phyloP scores from a whole-genome alignment of 2,797 vertebrate genomes.

The Protosalanx chinensis region DNA sequence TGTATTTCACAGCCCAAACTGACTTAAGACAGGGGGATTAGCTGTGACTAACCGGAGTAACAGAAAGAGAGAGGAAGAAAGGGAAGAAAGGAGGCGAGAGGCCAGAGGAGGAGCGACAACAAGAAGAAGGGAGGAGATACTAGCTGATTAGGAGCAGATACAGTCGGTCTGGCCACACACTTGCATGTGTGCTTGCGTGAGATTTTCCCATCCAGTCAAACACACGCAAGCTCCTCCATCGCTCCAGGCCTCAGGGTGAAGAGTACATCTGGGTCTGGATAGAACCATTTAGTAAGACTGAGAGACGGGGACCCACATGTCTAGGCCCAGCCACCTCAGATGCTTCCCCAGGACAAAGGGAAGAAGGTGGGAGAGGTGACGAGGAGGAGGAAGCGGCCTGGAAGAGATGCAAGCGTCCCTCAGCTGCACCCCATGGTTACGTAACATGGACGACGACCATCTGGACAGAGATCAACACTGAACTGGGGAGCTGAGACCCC shows the following conservation, averaged over 20 bases:
- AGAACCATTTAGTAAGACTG: not conserved
- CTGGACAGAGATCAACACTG: not conserved
- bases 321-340: not conserved
- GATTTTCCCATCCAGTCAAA: not conserved
- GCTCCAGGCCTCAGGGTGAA: too few species aligned
- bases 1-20: not conserved
- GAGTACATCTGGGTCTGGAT: not conserved
- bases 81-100: not conserved
- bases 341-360: not conserved
- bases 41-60: not conserved
- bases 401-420: not conserved
- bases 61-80: not conserved
- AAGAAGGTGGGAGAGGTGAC: not conserved
- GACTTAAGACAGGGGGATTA: conserved; percentile 4
- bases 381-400: not conserved
- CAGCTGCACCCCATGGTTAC: not conserved
- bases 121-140: not conserved
- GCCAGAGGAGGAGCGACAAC: not conserved
- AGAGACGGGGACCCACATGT: not conserved
- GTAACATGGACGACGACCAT: not conserved
- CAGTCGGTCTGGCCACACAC: too few species aligned
- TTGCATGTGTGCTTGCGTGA: too few species aligned
- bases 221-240: not conserved
- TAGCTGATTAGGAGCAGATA: not conserved
- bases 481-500: not conserved